Base-by-base conservation (phyloP, 2,797 vertebrate genomes). In the Leptatherina wallacei region DNA sequence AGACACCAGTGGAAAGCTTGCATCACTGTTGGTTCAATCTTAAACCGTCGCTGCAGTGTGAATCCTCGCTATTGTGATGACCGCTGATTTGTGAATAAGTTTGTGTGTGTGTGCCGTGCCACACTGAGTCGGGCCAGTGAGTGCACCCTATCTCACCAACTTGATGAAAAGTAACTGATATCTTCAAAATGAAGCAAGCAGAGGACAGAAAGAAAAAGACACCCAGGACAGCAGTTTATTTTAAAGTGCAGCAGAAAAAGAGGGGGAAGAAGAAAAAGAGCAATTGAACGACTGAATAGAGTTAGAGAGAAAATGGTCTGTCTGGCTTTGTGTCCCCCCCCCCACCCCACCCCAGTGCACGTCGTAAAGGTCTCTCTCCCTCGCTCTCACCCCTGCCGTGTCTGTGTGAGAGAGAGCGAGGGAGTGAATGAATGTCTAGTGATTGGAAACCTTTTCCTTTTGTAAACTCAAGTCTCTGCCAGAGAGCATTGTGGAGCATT, bases 391-490 rank as follows among this genome's bases (percentile, higher is more conserved):
- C 85, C 79, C 68, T 66, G 72, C 73, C 44, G 32, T 82, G 61
- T 75, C 54, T 69, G 71, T 70, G 66, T 52, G 51, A 54, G 62
- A 55, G 59, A 27, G 54, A 35, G 44, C 57, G 61, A 29, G 40
- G 27, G 86, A 81, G 78, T 89, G 92, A 92, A 88, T 92, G 90
- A 89, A 84, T 85, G 89, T 91, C 89, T 91, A 83, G 89, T 79
- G 85, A 91, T 90, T 89, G 86, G 91, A 91, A 92, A 88, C 80
- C 89, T 89, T 92, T 92, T 90, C 88, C 92, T 93, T 92, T 91
- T 93, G 83, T 91, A 85, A 91, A 88, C 80, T 85, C 77, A 83
- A 90, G 89, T 82, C 88, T 85, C 80, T 88, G 87, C 82, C 83
- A 91, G 71, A 87, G 84, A 87, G 88, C 88, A 91, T 93, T 93